Evolutionary conservation across 64 coral and sea anemone species (phyloP), one percentile per base, ranked within the genome.

Genomic region (Pachyseris speciosa): DNA sequence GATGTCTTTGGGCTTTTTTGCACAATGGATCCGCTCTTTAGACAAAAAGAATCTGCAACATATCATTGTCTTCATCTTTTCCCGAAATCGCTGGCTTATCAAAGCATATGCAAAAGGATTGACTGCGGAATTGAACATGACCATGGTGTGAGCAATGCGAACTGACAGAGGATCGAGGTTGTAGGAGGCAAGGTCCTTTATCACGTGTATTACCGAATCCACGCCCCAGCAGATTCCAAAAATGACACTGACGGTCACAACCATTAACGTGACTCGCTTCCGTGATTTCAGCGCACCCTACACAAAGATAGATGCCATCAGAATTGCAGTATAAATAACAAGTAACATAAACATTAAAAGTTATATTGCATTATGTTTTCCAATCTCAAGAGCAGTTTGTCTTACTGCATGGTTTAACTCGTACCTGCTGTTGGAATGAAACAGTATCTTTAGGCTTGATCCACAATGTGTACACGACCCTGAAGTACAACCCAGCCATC

Each of bases 401-500:
- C n/a, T n/a, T n/a, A n/a, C n/a, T n/a, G n/a, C n/a, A n/a, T n/a
- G n/a, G n/a, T n/a, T n/a, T n/a, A n/a, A 63, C 4, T 75, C 72
- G 13, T 37, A 80, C 77, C 77, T 80, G 55, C 33, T 61, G 77
- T 24, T 37, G 77, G 53, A 9, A 39, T 10, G 33, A n/a, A 52
- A 38, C 27, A 33, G 61, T 79, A 2, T 50, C 55, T 37, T 84
- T 37, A 17, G 43, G 65, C 12, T 77, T 83, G 37, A 69, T 61
- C 89, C 89, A 91, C 13, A 91, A 20, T 13, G 67, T 57, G 15
- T 75, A 72, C 1, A 91, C 39, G 9, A 91, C 77, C 22, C 33
- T 72, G n/a, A 48, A 91, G 78, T 91, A 91, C 12, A 91, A 41
- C 9, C 49, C 79, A 19, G 81, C 57, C 89, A 91, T 91, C 10